A percentile compares a stretch with the other conserved stretches of the same genome.
These are phyloP conservation scores for Centroberyx gerrardi DNA, from an alignment of 2,797 vertebrate species.

Conservation along the genomic window DNA sequence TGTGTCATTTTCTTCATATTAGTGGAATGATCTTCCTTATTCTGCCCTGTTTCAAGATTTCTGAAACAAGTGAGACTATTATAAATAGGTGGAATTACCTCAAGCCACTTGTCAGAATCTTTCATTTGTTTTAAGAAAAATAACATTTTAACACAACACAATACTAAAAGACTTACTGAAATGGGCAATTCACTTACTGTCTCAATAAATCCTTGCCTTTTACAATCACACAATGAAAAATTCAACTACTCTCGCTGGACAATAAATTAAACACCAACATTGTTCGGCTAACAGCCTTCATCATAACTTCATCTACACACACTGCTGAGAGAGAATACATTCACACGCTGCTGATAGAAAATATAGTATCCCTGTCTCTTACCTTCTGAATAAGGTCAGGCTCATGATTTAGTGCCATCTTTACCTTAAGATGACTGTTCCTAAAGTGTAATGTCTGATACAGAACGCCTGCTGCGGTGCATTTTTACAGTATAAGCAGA, in stretches of 20 bases:
- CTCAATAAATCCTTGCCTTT: too few species aligned
- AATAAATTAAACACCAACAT: too few species aligned
- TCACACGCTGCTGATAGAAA: neutral
- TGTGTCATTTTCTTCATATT: neutral
- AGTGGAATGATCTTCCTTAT: neutral
- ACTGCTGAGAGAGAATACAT: neutral
- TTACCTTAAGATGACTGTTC: constrained; percentile 10
- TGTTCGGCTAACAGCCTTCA: neutral
- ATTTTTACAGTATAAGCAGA: too few species aligned
- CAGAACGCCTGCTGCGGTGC: neutral
- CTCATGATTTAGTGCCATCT: constrained; percentile 8
- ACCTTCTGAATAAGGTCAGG: constrained; percentile 10
- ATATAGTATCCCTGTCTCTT: neutral
- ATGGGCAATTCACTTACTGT: too few species aligned
- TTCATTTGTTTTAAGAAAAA: neutral
- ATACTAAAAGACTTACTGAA: too few species aligned
- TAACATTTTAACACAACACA: neutral
- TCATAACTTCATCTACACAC: neutral
- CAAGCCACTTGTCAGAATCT: neutral
- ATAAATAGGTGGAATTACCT: too few species aligned
- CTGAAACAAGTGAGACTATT: neutral
- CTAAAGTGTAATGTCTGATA: constrained; percentile 17
- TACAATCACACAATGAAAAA: too few species aligned
- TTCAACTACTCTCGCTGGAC: too few species aligned
- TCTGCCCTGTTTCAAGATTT: neutral